Evolutionary conservation across 2,888 invertebrate genomes (phyloP), one percentile per base, ranked within the genome.

Genomic region (Idaea biselata): DNA sequence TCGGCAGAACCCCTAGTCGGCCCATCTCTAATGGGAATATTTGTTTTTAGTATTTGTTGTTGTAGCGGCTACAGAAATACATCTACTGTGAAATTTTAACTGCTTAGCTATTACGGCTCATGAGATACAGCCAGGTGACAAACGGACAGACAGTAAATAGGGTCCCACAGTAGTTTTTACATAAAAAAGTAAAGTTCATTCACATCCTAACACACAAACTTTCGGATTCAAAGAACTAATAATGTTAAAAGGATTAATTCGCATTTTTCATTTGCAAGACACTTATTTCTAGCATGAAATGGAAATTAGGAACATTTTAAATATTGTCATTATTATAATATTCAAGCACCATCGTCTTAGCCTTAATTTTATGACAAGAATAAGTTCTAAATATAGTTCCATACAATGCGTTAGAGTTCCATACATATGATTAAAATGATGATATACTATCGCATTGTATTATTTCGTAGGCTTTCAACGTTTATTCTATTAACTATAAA

Each of bases 311-410:
- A 62, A 62, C 62, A 58, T 58, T 54, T 58, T 57, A n/a, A 44
- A 53, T 58, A 58, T 59, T 58, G 54, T 60, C 31, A 56, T 65
- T 59, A 61, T 18, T 61, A 32, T 58, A 58, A 63, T 57, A 56
- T 59, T 65, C 56, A 69, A 69, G 68, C 68, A 69, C 68, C 68
- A 69, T 63, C 5, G 44, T 44, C 44, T 44, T 44, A 44, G 44
- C 44, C 44, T 44, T 44, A 44, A 44, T 8, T 44, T 44, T 44
- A 44, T 44, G 44, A 44, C 44, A 44, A 44, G 44, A 44, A 44
- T 44, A 44, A 7, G 54, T 63, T 62, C 59, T 59, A 53, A 63
- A 64, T 60, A 58, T 56, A 63, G 59, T 56, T 56, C 16, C 32
- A 60, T 62, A 66, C 63, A 44, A 62, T 62, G 64, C 64, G 61